Evolutionary conservation across 1,140 invertebrate species (phyloP), one percentile per base, ranked within the genome.

Genomic region (Pseudomyrmex gracilis): DNA sequence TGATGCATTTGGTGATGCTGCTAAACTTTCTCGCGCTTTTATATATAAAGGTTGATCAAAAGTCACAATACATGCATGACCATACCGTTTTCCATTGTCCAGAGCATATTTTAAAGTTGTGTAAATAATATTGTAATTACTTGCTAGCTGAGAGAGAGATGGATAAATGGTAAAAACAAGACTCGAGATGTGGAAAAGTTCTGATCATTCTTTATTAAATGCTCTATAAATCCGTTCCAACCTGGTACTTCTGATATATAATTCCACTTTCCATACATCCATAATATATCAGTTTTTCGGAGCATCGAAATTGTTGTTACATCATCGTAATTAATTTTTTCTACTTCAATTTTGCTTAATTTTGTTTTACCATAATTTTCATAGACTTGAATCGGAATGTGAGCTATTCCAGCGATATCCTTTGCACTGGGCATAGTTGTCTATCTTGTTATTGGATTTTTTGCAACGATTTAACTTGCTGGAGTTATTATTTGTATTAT

Each of bases 11-110:
- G 15, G 15, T 5, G n/a, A 57, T 57, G 55, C 55, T 17, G 17
- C 55, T n/a, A n/a, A n/a, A 57, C n/a, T 57, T 17, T 57, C 55
- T 57, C n/a, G 15, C n/a, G 55, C 55, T 57, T 57, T 57, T 57
- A 57, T 7, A 57, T 57, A 57, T n/a, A 57, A n/a, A 57, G 55
- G 2, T 57, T 57, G 55, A n/a, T 57, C 55, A 57, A 57, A 57
- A 57, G 55, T 57, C 17, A 57, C 55, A 57, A 57, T 17, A n/a
- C 55, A 57, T 20, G 55, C 55, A 57, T 7, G 55, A 15, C 55
- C n/a, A 57, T n/a, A 17, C 7, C 4, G 17, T 57, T 57, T n/a
- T 4, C n/a, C n/a, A 57, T 17, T 17, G 17, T n/a, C 15, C 17
- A n/a, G 15, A 57, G 55, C n/a, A 57, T 57, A 57, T 57, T 57